Conservation (phyloP, 2,113 vertebrate species). For the Lophius piscatorius region DNA sequence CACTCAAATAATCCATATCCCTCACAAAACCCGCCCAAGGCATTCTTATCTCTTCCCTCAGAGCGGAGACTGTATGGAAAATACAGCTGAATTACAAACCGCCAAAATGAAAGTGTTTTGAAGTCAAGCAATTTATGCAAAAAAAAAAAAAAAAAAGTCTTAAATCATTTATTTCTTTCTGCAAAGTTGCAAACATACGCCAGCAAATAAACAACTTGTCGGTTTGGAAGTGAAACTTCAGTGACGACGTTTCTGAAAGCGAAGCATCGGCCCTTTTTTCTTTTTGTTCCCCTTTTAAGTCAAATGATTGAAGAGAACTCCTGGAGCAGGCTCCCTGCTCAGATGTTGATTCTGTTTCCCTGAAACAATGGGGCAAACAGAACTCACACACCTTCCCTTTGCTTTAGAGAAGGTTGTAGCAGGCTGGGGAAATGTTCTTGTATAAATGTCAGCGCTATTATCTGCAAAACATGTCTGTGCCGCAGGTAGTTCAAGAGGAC, state of each 20-base stretch:
- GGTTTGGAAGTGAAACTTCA: not conserved
- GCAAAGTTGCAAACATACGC: constrained; percentile 22
- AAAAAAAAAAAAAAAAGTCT: not conserved
- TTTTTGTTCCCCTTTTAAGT: too few relatives aligned
- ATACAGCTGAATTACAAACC: too few relatives aligned
- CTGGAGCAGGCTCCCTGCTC: not conserved
- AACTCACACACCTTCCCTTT: too few relatives aligned
- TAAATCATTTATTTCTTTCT: constrained; percentile 10
- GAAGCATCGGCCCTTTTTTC: not conserved
- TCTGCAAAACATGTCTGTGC: too few relatives aligned
- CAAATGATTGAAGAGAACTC: constrained; percentile 10
- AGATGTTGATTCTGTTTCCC: too few relatives aligned
- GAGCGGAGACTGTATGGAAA: too few relatives aligned
- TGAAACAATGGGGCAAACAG: too few relatives aligned
- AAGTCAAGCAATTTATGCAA: too few relatives aligned
- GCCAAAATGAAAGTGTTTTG: constrained; percentile 8
- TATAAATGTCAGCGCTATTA: too few relatives aligned
- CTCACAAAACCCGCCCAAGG: constrained; percentile 36
- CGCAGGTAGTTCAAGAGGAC: too few relatives aligned
- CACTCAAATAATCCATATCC: constrained; percentile 54
- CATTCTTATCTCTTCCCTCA: constrained; percentile 32
- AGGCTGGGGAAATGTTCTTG: too few relatives aligned
- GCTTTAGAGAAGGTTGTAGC: too few relatives aligned
- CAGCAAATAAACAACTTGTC: constrained; percentile 11
- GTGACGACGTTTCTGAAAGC: constrained; percentile 14